Evolutionary conservation across 2,888 invertebrate species (phyloP).

Genomic region (Acleris cristana): DNA sequence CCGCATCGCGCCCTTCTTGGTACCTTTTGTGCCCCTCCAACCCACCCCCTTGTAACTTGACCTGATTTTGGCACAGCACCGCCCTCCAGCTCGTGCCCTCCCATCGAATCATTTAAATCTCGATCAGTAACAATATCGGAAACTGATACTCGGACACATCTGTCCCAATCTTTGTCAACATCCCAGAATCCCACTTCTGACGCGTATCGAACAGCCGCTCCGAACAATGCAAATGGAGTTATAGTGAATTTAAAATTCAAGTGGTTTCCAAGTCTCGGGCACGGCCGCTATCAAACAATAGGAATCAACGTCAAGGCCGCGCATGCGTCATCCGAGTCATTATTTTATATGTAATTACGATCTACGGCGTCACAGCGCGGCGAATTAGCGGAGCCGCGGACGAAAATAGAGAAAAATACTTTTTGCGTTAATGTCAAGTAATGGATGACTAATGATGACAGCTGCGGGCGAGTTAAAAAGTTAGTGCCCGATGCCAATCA

Average conservation of each 20-base stretch:
- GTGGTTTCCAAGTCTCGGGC: conserved; percentile 50
- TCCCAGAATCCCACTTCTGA: conserved; percentile 13
- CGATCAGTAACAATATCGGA: conserved; percentile 47
- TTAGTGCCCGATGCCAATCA: conserved; percentile 29
- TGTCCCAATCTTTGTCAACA: conserved; percentile 29
- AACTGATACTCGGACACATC: conserved; percentile 54
- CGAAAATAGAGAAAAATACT: conserved; percentile 34
- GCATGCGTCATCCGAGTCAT: conserved; percentile 63
- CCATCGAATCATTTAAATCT: conserved; percentile 61
- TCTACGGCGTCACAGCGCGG: conserved; percentile 53
- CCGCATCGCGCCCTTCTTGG: conserved; percentile 58
- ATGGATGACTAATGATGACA: conserved; percentile 38
- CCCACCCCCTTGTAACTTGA: conserved; percentile 78
- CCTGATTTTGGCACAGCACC: conserved; percentile 66
- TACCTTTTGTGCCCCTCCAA: conserved; percentile 64
- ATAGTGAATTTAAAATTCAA: conserved; percentile 59
- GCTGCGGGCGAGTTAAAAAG: conserved; percentile 33
- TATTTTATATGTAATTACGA: conserved; percentile 73
- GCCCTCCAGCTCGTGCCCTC: conserved; percentile 78
- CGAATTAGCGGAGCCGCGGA: conserved; percentile 43
- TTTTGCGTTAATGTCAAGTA: conserved; percentile 28
- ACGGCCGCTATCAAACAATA: conserved; percentile 69
- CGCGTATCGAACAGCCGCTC: conserved; percentile 29
- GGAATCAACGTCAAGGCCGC: conserved; percentile 74
- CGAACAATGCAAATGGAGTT: conserved; percentile 40